A percentile compares a stretch with the other conserved stretches of the same genome.
phyloP scores from a whole-genome alignment of 2,113 vertebrate genomes.

The Polypterus bichir region DNA sequence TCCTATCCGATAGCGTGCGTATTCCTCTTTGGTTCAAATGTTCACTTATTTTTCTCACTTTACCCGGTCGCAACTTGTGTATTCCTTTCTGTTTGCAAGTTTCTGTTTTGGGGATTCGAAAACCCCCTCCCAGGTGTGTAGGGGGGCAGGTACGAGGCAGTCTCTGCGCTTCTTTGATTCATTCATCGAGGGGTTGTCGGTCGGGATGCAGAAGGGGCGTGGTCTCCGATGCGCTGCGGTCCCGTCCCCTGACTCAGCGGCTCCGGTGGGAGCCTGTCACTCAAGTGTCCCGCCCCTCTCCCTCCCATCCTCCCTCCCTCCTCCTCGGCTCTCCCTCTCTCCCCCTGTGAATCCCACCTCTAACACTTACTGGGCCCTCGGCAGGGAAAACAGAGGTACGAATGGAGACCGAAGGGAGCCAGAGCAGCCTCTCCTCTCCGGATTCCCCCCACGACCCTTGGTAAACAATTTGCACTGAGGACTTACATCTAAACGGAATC shows the following conservation, averaged over 20 bases:
- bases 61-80: too few species aligned
- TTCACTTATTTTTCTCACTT: too few species aligned
- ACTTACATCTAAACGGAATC: too few species aligned
- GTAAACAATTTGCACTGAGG: slow-evolving; percentile 44
- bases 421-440: slow-evolving; percentile 78
- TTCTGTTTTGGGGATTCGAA: too few species aligned
- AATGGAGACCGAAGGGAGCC: slow-evolving; percentile 93
- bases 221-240: neutral
- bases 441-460: slow-evolving; percentile 93
- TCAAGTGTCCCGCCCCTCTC: slow-evolving; percentile 19
- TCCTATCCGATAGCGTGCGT: too few species aligned
- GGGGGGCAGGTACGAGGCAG: too few species aligned
- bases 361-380: slow-evolving; percentile 32
- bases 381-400: slow-evolving; percentile 49
- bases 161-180: too few species aligned
- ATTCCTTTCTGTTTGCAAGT: too few species aligned
- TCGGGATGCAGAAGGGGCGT: too few species aligned
- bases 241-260: slow-evolving; percentile 15
- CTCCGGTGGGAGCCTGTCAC: slow-evolving; percentile 14
- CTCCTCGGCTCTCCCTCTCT: slow-evolving; percentile 50
- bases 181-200: too few species aligned
- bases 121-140: too few species aligned
- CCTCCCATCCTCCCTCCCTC: slow-evolving; percentile 31
- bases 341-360: slow-evolving; percentile 37
- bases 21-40: too few species aligned